Evolutionary conservation across 2,888 invertebrate species (phyloP).

Genomic region (Morpho deidamia): DNA sequence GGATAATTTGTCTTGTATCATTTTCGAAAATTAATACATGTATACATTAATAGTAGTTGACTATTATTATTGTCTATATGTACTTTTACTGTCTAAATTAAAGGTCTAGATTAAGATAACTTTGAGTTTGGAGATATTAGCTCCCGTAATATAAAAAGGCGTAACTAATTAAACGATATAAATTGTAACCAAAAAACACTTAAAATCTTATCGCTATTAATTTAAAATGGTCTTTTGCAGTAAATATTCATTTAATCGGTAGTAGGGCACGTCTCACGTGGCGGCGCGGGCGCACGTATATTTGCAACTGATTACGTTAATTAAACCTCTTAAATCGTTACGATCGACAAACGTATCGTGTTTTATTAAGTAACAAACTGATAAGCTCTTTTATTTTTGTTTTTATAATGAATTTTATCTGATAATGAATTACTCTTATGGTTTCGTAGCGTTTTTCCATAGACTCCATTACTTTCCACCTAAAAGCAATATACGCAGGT

Average conservation of each 20-base stretch:
- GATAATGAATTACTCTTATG: too few species aligned
- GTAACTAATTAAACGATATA: neutral
- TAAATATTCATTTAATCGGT: constrained; percentile 37
- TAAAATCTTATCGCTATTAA: constrained; percentile 3
- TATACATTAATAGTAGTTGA: too few species aligned
- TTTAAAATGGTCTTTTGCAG: constrained; percentile 20
- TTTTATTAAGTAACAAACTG: constrained; percentile 74
- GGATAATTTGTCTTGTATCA: too few species aligned
- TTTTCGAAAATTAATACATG: too few species aligned
- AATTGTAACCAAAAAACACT: neutral
- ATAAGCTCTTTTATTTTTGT: constrained; percentile 51
- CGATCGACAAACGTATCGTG: constrained; percentile 65
- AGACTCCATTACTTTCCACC: too few species aligned
- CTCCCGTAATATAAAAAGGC: too few species aligned
- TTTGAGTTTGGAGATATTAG: too few species aligned
- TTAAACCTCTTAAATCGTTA: constrained; percentile 67
- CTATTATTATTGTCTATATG: too few species aligned
- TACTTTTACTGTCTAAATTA: too few species aligned
- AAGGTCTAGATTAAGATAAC: too few species aligned
- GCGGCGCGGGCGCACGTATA: constrained; percentile 45
- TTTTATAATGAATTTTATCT: neutral
- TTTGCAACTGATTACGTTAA: constrained; percentile 70
- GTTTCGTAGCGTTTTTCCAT: too few species aligned
- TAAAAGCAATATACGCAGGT: too few species aligned
- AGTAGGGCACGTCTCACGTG: constrained; percentile 31